A percentile compares a stretch with the other conserved stretches of the same genome.
These are phyloP conservation scores for Lagopus leucura DNA, from an alignment of 2,113 vertebrate genomes.

Conservation along the genomic window DNA sequence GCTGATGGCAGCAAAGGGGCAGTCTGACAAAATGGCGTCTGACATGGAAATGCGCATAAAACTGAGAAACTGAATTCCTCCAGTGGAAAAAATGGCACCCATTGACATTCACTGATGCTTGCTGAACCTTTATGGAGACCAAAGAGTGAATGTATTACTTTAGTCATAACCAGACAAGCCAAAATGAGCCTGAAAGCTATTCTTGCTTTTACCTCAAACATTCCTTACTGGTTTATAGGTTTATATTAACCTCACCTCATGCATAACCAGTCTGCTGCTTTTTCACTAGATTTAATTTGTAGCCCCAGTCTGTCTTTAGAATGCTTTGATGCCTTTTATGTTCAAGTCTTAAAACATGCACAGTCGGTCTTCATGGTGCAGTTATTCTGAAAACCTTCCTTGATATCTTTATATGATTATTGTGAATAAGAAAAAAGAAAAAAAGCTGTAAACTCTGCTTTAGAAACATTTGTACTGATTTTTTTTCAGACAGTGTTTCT, in stretches of 20 bases:
- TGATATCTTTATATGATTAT: constrained; percentile 6
- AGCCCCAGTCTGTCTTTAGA: constrained; percentile 26
- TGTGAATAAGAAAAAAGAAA: background rate
- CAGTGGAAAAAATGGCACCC: background rate
- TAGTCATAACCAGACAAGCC: background rate
- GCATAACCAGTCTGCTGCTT: background rate
- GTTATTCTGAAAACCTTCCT: constrained; percentile 16
- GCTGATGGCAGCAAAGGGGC: background rate
- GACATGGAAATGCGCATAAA: background rate
- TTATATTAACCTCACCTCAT: background rate
- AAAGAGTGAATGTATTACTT: background rate
- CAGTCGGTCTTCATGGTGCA: constrained; percentile 31
- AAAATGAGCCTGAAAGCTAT: background rate
- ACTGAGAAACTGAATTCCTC: background rate
- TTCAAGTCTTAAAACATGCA: constrained; percentile 22
- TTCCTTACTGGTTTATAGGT: background rate
- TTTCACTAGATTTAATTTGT: constrained; percentile 28
- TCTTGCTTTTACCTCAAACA: background rate
- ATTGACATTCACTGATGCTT: background rate
- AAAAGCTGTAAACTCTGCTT: constrained; percentile 8
- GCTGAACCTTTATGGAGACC: background rate
- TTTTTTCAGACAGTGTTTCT: background rate
- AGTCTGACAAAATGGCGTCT: background rate
- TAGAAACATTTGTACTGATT: background rate
- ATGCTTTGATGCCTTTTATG: constrained; percentile 49